Conservation (phyloP, 2,113 vertebrate species). For the Egretta garzetta region DNA sequence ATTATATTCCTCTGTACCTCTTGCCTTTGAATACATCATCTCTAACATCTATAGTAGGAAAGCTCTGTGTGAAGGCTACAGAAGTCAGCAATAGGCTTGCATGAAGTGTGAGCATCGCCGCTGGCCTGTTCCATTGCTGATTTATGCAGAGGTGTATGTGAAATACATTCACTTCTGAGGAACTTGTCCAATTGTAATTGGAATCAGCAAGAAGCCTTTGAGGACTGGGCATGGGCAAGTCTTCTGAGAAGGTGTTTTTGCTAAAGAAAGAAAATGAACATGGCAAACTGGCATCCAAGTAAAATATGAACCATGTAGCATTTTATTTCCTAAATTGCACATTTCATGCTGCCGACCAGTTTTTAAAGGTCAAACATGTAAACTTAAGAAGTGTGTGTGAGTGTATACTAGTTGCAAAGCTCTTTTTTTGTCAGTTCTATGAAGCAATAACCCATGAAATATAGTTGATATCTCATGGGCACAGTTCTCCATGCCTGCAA, state of each 20-base stretch:
- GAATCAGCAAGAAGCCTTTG: neutral
- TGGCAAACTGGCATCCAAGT: neutral
- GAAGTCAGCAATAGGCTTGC: neutral
- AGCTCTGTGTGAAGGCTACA: neutral
- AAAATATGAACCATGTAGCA: neutral
- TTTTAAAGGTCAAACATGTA: slow-evolving; percentile 54
- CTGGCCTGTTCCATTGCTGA: neutral
- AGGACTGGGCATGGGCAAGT: neutral
- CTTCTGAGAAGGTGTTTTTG: neutral
- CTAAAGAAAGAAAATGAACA: slow-evolving; percentile 2
- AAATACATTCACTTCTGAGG: neutral
- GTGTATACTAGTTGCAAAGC: slow-evolving; percentile 28
- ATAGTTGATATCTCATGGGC: slow-evolving; percentile 62
- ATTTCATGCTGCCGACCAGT: slow-evolving; percentile 19
- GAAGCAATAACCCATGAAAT: slow-evolving; percentile 65
- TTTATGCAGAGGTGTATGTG: neutral
- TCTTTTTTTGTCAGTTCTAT: slow-evolving; percentile 45
- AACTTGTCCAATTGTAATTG: neutral
- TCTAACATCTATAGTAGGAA: neutral
- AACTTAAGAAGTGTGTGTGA: slow-evolving; percentile 43
- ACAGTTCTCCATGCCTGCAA: slow-evolving; percentile 67
- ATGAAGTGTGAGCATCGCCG: neutral
- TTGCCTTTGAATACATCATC: neutral
- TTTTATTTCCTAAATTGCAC: neutral
- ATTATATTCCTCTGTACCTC: neutral